These are phyloP conservation scores for Eupithecia subumbrata DNA, from an alignment of 2,888 invertebrate genomes.

Conservation along the genomic window DNA sequence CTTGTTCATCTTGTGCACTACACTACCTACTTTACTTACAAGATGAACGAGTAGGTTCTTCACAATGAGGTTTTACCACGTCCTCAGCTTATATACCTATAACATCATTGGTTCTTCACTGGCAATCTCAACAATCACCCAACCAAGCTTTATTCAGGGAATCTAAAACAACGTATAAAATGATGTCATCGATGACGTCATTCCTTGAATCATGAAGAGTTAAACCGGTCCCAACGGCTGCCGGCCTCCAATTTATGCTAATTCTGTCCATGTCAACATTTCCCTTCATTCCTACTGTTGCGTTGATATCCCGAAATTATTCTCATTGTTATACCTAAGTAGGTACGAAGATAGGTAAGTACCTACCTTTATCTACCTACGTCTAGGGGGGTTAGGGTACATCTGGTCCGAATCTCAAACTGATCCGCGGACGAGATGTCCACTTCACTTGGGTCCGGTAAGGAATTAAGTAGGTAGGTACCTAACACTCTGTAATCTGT, in stretches of 20 bases:
- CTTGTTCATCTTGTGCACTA: neutral
- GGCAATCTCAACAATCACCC: neutral
- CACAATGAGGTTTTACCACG: too few relatives aligned
- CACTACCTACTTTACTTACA: too few relatives aligned
- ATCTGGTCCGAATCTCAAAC: too few relatives aligned
- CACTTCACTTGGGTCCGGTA: too few relatives aligned
- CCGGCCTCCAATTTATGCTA: constrained; percentile 79
- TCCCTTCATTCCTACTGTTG: neutral
- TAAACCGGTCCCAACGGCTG: constrained; percentile 68
- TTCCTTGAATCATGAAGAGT: constrained; percentile 57
- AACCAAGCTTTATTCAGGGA: neutral
- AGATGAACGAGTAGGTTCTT: neutral
- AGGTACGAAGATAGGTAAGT: too few relatives aligned
- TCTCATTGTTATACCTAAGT: too few relatives aligned
- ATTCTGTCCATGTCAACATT: constrained; percentile 60
- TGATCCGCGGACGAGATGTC: too few relatives aligned
- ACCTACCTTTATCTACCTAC: too few relatives aligned
- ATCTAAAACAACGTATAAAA: constrained; percentile 35
- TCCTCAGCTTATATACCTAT: too few relatives aligned
- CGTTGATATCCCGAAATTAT: neutral
- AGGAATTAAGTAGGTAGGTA: neutral
- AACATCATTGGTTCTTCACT: too few relatives aligned
- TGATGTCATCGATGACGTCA: constrained; percentile 79
- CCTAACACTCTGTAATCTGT: neutral
- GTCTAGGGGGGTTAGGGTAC: too few relatives aligned